A percentile compares a stretch with the other conserved stretches of the same genome.
Evolutionary conservation across 53 echinoderm and acorn worm genomes (phyloP).

Genomic region (Antedon mediterranea): DNA sequence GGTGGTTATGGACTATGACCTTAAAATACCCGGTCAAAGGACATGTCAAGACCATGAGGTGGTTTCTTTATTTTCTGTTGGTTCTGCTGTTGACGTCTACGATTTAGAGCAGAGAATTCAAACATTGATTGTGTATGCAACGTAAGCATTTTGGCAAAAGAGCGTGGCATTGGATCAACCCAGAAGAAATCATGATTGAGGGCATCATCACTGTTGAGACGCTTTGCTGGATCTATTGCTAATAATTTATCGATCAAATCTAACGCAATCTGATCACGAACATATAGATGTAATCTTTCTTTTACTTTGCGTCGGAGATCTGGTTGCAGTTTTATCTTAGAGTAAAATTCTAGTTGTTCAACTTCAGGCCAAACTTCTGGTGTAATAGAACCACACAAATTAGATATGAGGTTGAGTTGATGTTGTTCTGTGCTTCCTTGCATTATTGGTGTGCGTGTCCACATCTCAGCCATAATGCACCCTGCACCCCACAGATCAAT

Average conservation of each 20-base stretch:
- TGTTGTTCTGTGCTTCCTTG: constrained; percentile 97
- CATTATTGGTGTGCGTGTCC: constrained; percentile 98
- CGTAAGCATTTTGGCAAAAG: constrained; percentile 58
- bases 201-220: constrained; percentile 58
- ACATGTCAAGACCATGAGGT: background rate
- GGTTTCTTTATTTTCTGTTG: background rate
- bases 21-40: background rate
- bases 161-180: constrained; percentile 78
- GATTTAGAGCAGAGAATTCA: constrained; percentile 66
- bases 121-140: constrained; percentile 90
- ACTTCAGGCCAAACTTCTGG: constrained; percentile 68
- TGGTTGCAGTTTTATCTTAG: constrained; percentile 66
- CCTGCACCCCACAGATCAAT: constrained; percentile 95
- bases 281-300: constrained; percentile 74
- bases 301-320: constrained; percentile 83
- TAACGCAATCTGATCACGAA: constrained; percentile 82
- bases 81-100: constrained; percentile 28
- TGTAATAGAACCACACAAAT: constrained; percentile 85
- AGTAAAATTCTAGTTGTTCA: constrained; percentile 64
- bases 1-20: no score
- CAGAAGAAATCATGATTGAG: constrained; percentile 97
- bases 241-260: constrained; percentile 86
- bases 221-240: constrained; percentile 49
- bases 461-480: constrained; percentile 99
- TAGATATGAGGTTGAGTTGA: constrained; percentile 74